These are phyloP conservation scores for Alfaro cultratus DNA, from an alignment of 2,797 vertebrate species.

Conservation along the genomic window DNA sequence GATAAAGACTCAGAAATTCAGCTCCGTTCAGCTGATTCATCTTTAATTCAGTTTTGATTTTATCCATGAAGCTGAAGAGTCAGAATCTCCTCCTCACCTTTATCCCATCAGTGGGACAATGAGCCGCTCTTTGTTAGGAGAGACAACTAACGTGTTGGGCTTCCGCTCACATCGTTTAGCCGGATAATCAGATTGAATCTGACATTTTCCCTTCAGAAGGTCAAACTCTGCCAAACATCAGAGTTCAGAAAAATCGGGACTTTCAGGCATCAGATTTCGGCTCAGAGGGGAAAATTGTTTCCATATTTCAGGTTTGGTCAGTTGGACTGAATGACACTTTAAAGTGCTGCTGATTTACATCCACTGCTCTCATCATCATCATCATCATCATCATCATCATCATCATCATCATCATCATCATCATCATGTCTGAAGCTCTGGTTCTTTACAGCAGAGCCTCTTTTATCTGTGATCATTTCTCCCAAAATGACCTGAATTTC, in stretches of 20 bases:
- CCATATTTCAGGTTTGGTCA: slow-evolving; percentile 3
- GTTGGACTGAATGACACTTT: background rate
- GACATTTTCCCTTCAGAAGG: slow-evolving; percentile 12
- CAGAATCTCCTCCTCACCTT: background rate
- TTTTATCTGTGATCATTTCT: background rate
- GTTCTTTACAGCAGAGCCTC: background rate
- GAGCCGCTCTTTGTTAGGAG: background rate
- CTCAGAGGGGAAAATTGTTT: background rate
- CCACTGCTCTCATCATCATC: background rate
- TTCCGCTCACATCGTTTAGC: slow-evolving; percentile 9
- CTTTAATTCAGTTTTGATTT: slow-evolving; percentile 16
- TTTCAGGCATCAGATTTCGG: background rate
- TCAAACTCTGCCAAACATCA: background rate
- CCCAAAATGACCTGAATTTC: background rate
- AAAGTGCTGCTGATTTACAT: background rate
- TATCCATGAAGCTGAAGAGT: background rate
- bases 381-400: no score
- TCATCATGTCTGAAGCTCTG: no score
- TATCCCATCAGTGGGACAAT: background rate
- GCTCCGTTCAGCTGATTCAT: background rate
- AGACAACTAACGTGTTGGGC: background rate
- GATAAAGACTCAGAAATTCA: slow-evolving; percentile 9
- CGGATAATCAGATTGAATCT: background rate
- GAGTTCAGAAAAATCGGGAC: background rate
- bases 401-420: no score